These are phyloP conservation scores for Chloroceryle amazona DNA, from an alignment of 2,797 vertebrate species.

Conservation along the genomic window DNA sequence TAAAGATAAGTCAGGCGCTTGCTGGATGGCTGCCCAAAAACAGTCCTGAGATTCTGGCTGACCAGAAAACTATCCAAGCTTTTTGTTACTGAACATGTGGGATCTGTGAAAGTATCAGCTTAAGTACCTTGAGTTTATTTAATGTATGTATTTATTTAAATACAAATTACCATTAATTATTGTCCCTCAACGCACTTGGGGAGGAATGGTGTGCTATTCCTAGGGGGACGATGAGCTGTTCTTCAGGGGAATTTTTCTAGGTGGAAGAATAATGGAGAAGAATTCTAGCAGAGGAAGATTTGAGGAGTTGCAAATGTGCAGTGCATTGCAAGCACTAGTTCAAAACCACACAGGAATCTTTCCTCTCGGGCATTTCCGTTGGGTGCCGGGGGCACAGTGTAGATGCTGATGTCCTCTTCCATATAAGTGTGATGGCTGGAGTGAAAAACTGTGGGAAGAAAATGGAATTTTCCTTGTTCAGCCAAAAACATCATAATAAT, in stretches of 20 bases:
- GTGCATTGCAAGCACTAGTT: neutral
- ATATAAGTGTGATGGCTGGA: neutral
- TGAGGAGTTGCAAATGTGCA: neutral
- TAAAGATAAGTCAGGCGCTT: neutral
- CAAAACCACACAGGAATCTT: neutral
- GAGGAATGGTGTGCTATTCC: neutral
- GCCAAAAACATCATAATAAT: neutral
- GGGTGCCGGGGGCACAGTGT: neutral
- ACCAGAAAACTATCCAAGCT: neutral
- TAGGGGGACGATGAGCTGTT: neutral
- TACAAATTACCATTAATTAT: neutral
- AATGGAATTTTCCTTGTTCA: neutral
- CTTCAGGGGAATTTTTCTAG: neutral
- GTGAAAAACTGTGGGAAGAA: neutral
- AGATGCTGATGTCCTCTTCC: neutral
- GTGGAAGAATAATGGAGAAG: neutral
- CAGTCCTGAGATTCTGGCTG: neutral
- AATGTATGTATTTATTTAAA: neutral
- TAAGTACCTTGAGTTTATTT: neutral
- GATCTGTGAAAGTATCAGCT: neutral
- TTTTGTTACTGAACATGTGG: neutral
- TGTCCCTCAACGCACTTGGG: neutral
- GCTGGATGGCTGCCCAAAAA: neutral
- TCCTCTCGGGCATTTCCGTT: neutral
- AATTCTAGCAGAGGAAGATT: neutral